Evolutionary conservation across 2,113 vertebrate species (phyloP).

Genomic region (Cephalopterus ornatus): DNA sequence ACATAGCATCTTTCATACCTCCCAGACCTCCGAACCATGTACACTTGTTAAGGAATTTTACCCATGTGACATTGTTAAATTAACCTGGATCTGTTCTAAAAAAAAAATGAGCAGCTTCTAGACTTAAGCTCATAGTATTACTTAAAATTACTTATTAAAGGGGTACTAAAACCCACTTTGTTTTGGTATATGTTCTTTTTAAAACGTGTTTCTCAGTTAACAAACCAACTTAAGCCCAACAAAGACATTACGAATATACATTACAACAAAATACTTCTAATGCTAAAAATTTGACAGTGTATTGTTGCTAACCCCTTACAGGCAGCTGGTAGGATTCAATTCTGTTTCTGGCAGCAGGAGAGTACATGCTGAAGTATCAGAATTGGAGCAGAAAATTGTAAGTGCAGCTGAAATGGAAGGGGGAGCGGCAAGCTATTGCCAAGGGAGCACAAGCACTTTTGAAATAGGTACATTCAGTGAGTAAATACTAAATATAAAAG

Average conservation of each 20-base stretch:
- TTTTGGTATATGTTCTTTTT: background rate
- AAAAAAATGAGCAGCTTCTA: background rate
- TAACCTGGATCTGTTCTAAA: background rate
- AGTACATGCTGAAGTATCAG: constrained; percentile 50
- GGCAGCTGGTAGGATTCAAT: constrained; percentile 46
- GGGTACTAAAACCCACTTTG: background rate
- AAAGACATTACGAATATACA: background rate
- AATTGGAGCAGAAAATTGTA: constrained; percentile 67
- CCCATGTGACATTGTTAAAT: background rate
- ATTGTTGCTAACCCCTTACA: constrained; percentile 10
- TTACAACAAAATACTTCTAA: background rate
- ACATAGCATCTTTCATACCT: background rate
- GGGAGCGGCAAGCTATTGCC: constrained; percentile 30
- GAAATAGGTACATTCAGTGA: constrained; percentile 3
- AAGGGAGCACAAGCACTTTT: constrained; percentile 44
- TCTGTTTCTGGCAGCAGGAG: constrained; percentile 54
- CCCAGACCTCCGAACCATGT: background rate
- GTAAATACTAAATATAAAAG: constrained; percentile 22
- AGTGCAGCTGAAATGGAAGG: constrained; percentile 57
- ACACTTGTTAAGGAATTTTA: background rate
- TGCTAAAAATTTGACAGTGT: background rate
- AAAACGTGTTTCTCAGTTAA: background rate
- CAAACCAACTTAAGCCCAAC: background rate
- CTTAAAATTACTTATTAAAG: background rate
- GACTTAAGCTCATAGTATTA: background rate